phyloP scores from a whole-genome alignment of 2,888 invertebrate genomes.

The Panorpa germanica region DNA sequence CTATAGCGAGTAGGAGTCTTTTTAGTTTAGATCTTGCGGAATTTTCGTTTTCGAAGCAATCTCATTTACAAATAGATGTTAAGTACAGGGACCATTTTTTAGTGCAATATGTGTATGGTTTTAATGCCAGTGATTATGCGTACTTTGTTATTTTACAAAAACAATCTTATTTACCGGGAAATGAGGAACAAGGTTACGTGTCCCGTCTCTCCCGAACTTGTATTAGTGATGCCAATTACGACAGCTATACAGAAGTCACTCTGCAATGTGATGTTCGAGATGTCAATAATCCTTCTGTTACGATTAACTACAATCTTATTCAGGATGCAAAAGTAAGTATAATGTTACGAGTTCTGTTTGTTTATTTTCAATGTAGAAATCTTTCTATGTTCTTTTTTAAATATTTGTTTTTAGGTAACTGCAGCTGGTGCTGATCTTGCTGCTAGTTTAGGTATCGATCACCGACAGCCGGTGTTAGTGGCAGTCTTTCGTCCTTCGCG shows the following conservation, averaged over 20 bases:
- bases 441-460: slow-evolving; percentile 59
- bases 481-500: slow-evolving; percentile 80
- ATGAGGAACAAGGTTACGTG: slow-evolving; percentile 79
- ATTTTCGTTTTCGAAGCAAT: slow-evolving; percentile 72
- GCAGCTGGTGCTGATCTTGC: slow-evolving; percentile 69
- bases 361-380: too few species aligned
- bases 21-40: slow-evolving; percentile 65
- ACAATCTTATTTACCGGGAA: slow-evolving; percentile 71
- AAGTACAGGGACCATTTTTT: slow-evolving; percentile 89
- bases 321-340: slow-evolving; percentile 91
- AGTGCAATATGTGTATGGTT: slow-evolving; percentile 93
- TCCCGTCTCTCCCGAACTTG: slow-evolving; percentile 83
- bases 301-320: slow-evolving; percentile 65
- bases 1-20: slow-evolving; percentile 73
- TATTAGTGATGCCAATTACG: slow-evolving; percentile 86
- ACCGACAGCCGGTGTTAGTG: slow-evolving; percentile 65
- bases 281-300: too few species aligned
- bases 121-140: slow-evolving; percentile 85
- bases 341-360: too few species aligned
- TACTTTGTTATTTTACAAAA: slow-evolving; percentile 93
- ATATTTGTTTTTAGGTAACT: too few species aligned
- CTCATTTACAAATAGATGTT: slow-evolving; percentile 72
- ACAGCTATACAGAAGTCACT: slow-evolving; percentile 93
- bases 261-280: slow-evolving; percentile 73
- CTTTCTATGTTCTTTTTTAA: too few species aligned